Evolutionary conservation across 2,888 invertebrate genomes (phyloP).

Genomic region (Netelia fuscicornis): DNA sequence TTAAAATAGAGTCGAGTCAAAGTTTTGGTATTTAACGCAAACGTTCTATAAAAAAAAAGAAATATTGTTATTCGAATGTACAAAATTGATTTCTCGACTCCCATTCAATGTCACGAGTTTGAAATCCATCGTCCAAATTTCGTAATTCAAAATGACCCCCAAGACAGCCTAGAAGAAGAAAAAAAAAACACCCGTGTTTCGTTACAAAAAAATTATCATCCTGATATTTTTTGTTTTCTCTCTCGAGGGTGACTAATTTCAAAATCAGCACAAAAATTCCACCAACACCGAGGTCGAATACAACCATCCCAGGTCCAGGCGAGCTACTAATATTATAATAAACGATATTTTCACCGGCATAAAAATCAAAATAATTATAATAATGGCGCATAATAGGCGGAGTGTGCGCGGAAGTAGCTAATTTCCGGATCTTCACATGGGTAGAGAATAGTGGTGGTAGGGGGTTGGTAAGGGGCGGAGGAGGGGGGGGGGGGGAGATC

Average conservation of each 20-base stretch:
- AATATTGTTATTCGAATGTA: too few species aligned
- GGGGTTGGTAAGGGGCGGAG: not conserved
- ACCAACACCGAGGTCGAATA: not conserved
- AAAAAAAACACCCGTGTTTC: too few species aligned
- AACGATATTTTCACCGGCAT: not conserved
- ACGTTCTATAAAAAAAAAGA: too few species aligned
- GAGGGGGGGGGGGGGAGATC: not conserved
- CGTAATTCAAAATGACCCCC: too few species aligned
- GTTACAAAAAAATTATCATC: slow-evolving; percentile 10
- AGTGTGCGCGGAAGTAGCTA: slow-evolving; percentile 58
- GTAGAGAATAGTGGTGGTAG: too few species aligned
- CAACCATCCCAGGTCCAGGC: not conserved
- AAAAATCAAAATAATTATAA: slow-evolving; percentile 28
- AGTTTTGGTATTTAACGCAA: too few species aligned
- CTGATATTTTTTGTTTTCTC: not conserved
- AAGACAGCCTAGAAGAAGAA: too few species aligned
- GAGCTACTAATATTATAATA: not conserved
- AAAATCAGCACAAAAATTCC: not conserved
- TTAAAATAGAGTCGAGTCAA: too few species aligned
- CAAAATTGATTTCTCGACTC: too few species aligned
- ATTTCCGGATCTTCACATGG: slow-evolving; percentile 52
- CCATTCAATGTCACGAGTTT: too few species aligned
- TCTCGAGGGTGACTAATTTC: not conserved
- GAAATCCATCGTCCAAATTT: too few species aligned
- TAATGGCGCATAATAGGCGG: slow-evolving; percentile 35